phyloP scores from a whole-genome alignment of 2,113 vertebrate genomes.

The Vulpes lagopus region DNA sequence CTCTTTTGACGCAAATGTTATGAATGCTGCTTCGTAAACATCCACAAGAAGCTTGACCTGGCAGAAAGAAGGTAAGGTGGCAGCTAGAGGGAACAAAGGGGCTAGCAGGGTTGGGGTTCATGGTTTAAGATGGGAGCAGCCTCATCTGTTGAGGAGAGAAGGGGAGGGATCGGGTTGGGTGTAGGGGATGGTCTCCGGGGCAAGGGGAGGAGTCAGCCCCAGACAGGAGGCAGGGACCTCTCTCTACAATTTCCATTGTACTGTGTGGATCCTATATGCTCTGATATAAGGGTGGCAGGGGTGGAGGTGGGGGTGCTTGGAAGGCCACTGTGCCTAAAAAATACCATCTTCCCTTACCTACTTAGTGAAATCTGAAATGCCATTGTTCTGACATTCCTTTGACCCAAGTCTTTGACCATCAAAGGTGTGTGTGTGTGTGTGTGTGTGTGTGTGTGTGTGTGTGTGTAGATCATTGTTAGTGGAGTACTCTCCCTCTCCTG shows the following conservation, averaged over 20 bases:
- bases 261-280: not conserved
- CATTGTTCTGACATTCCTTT: not conserved
- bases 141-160: not conserved
- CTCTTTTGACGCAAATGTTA: not conserved
- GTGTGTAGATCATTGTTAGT: not conserved
- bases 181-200: not conserved
- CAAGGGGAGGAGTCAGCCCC: not conserved
- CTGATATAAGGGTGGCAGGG: not conserved
- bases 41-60: not conserved
- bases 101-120: not conserved
- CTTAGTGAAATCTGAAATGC: not conserved
- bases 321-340: not conserved
- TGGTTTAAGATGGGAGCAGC: not conserved
- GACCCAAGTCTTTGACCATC: not conserved
- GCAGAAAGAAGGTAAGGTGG: not conserved
- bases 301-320: not conserved
- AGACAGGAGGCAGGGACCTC: not conserved
- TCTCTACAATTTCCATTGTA: not conserved
- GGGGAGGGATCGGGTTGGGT: no score
- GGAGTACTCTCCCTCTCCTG: not conserved
- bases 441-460: not conserved
- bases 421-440: not conserved
- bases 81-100: not conserved
- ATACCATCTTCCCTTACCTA: not conserved
- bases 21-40: not conserved